phyloP scores from a whole-genome alignment of 2,888 invertebrate species.

The Eumacrocentrus americanus region DNA sequence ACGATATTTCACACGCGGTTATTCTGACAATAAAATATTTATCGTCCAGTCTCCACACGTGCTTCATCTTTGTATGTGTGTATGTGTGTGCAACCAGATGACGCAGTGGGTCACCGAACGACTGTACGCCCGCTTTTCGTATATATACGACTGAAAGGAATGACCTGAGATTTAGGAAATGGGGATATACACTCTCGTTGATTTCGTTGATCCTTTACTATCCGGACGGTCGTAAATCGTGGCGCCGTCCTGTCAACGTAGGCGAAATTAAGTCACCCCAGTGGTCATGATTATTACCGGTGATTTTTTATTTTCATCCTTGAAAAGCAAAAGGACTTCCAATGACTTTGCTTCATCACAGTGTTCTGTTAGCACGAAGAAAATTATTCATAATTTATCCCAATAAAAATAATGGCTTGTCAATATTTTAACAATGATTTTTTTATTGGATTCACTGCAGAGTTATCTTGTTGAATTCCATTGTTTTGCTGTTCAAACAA shows the following conservation, averaged over 20 bases:
- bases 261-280: neutral
- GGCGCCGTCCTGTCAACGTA: conserved; percentile 19
- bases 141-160: conserved; percentile 34
- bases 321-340: too few relatives aligned
- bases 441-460: too few relatives aligned
- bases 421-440: too few relatives aligned
- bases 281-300: conserved; percentile 5
- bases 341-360: too few relatives aligned
- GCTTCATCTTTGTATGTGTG: neutral
- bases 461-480: too few relatives aligned
- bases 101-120: neutral
- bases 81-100: neutral
- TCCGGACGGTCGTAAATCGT: conserved; percentile 38
- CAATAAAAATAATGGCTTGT: too few relatives aligned
- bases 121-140: conserved; percentile 1
- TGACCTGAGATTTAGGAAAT: conserved; percentile 47
- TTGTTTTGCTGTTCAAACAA: too few relatives aligned
- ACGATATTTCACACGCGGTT: conserved; percentile 36
- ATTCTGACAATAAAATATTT: conserved; percentile 49
- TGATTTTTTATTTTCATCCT: conserved; percentile 9
- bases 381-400: too few relatives aligned
- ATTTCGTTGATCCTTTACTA: conserved; percentile 47
- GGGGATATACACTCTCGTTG: conserved; percentile 48
- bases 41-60: neutral
- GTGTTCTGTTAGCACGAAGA: too few relatives aligned